Conservation (phyloP, 1,140 invertebrate species). For the Hydropsyche tenuis region DNA sequence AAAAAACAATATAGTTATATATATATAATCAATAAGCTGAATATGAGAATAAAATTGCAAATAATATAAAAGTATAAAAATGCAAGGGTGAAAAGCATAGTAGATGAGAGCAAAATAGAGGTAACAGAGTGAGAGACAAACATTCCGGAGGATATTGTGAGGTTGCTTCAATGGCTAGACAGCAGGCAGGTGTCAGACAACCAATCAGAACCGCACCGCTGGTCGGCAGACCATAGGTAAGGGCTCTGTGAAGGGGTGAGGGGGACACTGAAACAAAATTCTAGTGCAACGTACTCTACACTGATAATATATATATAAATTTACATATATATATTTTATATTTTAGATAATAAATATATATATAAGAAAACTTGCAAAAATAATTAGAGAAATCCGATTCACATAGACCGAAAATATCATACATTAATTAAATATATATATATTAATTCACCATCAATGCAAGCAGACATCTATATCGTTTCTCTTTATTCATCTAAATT, state of each 20-base stretch:
- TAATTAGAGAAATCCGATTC: slow-evolving; percentile 44
- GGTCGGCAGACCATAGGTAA: slow-evolving; percentile 37
- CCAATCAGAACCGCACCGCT: slow-evolving; percentile 45
- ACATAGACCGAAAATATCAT: slow-evolving; percentile 39
- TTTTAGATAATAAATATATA: slow-evolving; percentile 13
- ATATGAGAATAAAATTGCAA: slow-evolving; percentile 7
- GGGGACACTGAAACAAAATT: slow-evolving; percentile 64
- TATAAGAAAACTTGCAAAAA: slow-evolving; percentile 40
- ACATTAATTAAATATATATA: background rate
- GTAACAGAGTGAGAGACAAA: slow-evolving; percentile 54
- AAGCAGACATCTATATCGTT: slow-evolving; percentile 23
- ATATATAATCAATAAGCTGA: no score
- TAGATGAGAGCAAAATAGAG: slow-evolving; percentile 46
- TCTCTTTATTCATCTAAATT: slow-evolving; percentile 9
- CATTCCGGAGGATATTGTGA: slow-evolving; percentile 51
- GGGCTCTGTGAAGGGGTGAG: slow-evolving; percentile 57
- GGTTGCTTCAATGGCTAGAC: slow-evolving; percentile 43
- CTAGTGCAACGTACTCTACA: slow-evolving; percentile 59
- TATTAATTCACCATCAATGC: slow-evolving; percentile 14
- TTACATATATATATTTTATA: slow-evolving; percentile 35
- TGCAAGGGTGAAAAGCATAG: slow-evolving; percentile 38
- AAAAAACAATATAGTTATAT: background rate
- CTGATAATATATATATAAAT: slow-evolving; percentile 44
- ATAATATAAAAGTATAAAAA: slow-evolving; percentile 8
- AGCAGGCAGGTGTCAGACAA: slow-evolving; percentile 45